phyloP scores from a whole-genome alignment of 2,113 vertebrate species.

The Xenotilapia leptura region DNA sequence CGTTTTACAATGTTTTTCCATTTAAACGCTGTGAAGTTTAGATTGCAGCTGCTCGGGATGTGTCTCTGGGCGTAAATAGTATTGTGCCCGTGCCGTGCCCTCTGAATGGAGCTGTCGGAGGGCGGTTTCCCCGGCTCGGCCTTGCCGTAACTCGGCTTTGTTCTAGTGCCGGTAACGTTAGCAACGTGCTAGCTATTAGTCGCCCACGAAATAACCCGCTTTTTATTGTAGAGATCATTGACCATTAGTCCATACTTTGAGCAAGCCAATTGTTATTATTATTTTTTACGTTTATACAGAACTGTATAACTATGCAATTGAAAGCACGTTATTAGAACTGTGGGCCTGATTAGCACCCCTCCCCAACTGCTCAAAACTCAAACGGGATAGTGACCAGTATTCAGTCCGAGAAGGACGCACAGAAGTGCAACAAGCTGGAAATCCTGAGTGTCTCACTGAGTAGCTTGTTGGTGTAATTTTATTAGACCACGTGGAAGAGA shows the following conservation, averaged over 20 bases:
- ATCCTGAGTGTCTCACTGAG: background rate
- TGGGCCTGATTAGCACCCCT: background rate
- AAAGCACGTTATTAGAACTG: background rate
- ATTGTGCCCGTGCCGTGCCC: accelerated
- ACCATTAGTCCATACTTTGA: background rate
- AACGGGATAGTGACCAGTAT: background rate
- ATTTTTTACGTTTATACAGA: background rate
- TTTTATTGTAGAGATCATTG: background rate
- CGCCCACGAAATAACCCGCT: background rate
- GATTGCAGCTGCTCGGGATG: accelerated
- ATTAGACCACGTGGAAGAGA: background rate
- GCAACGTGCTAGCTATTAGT: constrained; percentile 11
- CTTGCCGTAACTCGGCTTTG: constrained; percentile 42
- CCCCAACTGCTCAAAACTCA: background rate
- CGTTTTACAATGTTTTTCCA: accelerated
- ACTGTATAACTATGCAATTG: background rate
- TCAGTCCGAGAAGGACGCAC: background rate
- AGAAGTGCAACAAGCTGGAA: background rate
- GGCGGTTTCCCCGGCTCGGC: constrained; percentile 9
- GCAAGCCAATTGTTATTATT: background rate
- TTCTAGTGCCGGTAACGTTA: constrained; percentile 26
- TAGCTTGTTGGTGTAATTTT: background rate
- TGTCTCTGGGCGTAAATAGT: accelerated
- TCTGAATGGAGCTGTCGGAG: background rate
- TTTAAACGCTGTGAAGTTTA: background rate